Conservation (phyloP, 53 echinoderm and acorn worm species). For the Glandiceps talaboti region DNA sequence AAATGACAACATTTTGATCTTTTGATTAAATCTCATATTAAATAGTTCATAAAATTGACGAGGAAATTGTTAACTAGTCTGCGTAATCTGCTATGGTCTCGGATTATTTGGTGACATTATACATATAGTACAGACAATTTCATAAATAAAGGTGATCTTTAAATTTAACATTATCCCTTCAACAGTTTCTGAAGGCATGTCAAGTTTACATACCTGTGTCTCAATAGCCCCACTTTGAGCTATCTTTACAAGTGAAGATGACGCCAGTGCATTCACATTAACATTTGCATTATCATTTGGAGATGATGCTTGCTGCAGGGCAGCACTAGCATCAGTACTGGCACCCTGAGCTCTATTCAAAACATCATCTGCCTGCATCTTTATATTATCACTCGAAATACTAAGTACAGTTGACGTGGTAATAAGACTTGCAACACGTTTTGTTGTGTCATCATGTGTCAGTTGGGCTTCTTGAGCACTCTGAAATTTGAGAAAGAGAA, state of each 20-base stretch:
- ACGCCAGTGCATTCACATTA: not conserved
- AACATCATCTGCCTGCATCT: not conserved
- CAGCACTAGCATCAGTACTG: not conserved
- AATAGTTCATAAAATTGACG: too few species aligned
- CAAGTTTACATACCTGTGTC: not conserved
- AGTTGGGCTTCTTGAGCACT: constrained; percentile 47
- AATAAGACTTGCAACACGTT: constrained; percentile 44
- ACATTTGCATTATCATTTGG: not conserved
- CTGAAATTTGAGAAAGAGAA: constrained; percentile 19
- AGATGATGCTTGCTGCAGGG: not conserved
- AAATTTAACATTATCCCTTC: too few species aligned
- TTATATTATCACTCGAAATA: not conserved
- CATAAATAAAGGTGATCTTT: too few species aligned
- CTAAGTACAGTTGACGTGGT: constrained; percentile 7
- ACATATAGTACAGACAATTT: too few species aligned
- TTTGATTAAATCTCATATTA: too few species aligned
- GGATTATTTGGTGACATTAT: too few species aligned
- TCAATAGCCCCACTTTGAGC: not conserved
- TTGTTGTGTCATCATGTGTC: constrained; percentile 77
- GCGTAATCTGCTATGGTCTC: too few species aligned
- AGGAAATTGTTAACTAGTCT: too few species aligned
- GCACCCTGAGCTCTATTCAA: not conserved
- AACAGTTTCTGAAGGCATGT: too few species aligned
- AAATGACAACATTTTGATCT: too few species aligned
- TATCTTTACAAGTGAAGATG: not conserved